Base-by-base conservation (phyloP, 2,113 vertebrate genomes). In the Carlito syrichta region DNA sequence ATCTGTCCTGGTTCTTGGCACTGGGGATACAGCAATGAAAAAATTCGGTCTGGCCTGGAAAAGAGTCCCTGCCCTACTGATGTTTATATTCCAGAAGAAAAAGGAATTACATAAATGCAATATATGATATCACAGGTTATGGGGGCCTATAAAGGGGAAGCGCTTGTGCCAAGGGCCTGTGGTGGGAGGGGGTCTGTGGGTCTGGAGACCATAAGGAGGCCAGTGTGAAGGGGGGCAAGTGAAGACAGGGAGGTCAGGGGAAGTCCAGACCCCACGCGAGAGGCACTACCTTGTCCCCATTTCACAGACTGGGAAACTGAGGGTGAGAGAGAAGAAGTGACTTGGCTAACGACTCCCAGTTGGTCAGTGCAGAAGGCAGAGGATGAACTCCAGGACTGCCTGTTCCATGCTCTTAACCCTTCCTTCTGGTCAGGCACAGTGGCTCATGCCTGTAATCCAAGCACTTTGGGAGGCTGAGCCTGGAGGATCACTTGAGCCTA, bases 351-450 rank as follows among this genome's bases (percentile, higher is more conserved):
- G 54, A 40, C 66, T 30, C 20, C 3, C 30, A 22, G 76, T 68
- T 58, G 27, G 32, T 38, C 27, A 20, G 30, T 1, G 1, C 58
- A 35, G 45, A 48, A 58, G 48, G 52, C 60, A 48, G 50, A 10
- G 0, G 3, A 1, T 25, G 13, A 35, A 45, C 1, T 38, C 50
- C 40, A 56, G 48, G 45, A 3, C 58, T 2, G 6, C 16, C 32
- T 0, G 0, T 10, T 25, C 40, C 38, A 8, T 5, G 2, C 3
- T 56, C 50, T 0, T 0, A 9, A 12, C 16, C 48, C 38, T 54
- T 22, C 35, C 14, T 10, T 38, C 68, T 38, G n/a, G n/a, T n/a
- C n/a, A n/a, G n/a, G n/a, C n/a, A n/a, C n/a, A n/a, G n/a, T n/a
- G n/a, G n/a, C n/a, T n/a, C n/a, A n/a, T n/a, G n/a, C n/a, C n/a